Evolutionary conservation across 2,888 invertebrate genomes (phyloP).

Genomic region (Holacanthella duospinosa): DNA sequence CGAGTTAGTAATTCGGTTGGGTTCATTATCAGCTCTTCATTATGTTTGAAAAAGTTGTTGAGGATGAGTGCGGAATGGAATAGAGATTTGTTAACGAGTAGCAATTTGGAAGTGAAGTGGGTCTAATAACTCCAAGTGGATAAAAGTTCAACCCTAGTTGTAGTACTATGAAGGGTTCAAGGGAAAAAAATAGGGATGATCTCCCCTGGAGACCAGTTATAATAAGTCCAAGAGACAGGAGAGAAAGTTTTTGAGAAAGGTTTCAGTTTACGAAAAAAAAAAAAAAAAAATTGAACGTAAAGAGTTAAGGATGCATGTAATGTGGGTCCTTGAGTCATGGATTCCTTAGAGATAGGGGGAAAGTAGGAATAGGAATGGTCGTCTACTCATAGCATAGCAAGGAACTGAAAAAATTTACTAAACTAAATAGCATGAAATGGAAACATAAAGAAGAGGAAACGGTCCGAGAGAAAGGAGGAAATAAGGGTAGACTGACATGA

Average conservation of each 20-base stretch:
- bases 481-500: slow-evolving; percentile 3
- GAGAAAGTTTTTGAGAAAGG: neutral
- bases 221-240: slow-evolving; percentile 1
- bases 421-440: slow-evolving; percentile 1
- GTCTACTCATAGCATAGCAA: no score
- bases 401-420: neutral
- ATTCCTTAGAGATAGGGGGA: neutral
- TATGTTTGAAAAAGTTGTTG: neutral
- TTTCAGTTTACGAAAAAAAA: neutral
- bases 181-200: neutral
- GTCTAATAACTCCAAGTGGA: slow-evolving; percentile 3
- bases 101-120: neutral
- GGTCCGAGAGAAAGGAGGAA: slow-evolving; percentile 3
- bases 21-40: neutral
- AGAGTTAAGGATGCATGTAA: slow-evolving; percentile 2
- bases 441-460: slow-evolving; percentile 3
- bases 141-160: neutral
- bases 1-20: neutral
- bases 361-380: no score
- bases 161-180: neutral
- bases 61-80: neutral
- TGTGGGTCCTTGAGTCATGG: slow-evolving; percentile 2
- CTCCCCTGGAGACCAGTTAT: slow-evolving; percentile 2
- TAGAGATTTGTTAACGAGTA: neutral
- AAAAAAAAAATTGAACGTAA: slow-evolving; percentile 1